Evolutionary conservation across 2,113 vertebrate genomes (phyloP).

Genomic region (Sinocyclocheilus anshuiensis): DNA sequence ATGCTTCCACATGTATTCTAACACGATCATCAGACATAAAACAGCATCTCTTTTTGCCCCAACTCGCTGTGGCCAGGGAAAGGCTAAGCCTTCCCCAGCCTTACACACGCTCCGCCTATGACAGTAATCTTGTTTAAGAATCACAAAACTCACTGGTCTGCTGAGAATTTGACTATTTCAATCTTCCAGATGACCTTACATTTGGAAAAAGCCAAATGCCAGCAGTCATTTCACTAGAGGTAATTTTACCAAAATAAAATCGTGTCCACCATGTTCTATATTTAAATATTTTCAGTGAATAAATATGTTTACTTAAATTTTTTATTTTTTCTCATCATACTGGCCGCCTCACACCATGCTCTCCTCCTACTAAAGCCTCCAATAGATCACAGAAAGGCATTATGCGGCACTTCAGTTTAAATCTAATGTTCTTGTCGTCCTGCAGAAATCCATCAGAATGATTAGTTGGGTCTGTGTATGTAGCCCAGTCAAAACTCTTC

Average conservation of each 20-base stretch:
- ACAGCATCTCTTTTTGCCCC: too few species aligned
- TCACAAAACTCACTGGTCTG: neutral
- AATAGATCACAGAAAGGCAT: neutral
- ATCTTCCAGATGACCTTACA: neutral
- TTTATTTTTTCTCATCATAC: neutral
- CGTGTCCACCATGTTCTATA: neutral
- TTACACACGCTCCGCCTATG: too few species aligned
- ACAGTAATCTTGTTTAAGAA: neutral
- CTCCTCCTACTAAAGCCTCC: neutral
- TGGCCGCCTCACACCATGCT: neutral
- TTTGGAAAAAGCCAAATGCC: neutral
- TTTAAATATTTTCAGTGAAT: neutral
- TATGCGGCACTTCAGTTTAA: neutral
- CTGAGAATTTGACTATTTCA: neutral
- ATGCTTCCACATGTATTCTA: too few species aligned
- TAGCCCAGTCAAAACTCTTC: neutral
- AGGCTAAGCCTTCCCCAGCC: too few species aligned
- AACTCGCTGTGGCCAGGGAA: too few species aligned
- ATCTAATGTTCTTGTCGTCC: neutral
- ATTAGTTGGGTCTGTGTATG: constrained; percentile 8
- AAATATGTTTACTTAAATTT: neutral
- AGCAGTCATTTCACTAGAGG: neutral
- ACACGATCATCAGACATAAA: too few species aligned
- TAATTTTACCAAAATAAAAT: neutral
- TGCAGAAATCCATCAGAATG: constrained; percentile 15